Base-by-base conservation (phyloP, 2,113 vertebrate species). In the Eolophus roseicapilla region DNA sequence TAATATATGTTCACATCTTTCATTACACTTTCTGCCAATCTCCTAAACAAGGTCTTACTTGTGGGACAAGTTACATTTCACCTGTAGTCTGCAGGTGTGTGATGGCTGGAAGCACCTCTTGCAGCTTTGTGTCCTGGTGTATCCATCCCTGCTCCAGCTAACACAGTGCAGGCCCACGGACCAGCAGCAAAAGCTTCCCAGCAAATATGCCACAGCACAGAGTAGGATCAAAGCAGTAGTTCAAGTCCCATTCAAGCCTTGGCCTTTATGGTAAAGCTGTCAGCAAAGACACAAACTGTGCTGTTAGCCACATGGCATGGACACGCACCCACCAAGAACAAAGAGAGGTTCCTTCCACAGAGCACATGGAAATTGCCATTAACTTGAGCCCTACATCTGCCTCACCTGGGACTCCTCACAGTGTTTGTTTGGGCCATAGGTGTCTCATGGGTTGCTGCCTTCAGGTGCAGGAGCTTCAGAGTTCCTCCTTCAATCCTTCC, bases 201-300 rank as follows among this genome's bases (percentile, higher is more conserved):
- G 63, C 21, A 25, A 9, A 52, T 0, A 8, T 41, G 46, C n/a
- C 47, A 17, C 0, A 0, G 27, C 53, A 18, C 44, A 0, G 5
- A n/a, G 67, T 0, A 1, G 31, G 6, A 11, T 20, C 44, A n/a
- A n/a, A 77, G 60, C 65, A 44, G 63, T 33, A 35, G 25, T 41
- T 85, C 53, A 3, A 17, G 13, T 4, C 9, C 13, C 12, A 0
- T 12, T 62, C 47, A 29, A 43, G 44, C 35, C 67, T 60, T 2
- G 18, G 65, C 3, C 11, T 43, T 63, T 6, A 24, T 10, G 39
- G 43, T 14, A 4, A 90, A 50, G 16, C 24, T 68, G 50, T 46
- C 47, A 46, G 70, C 50, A 31, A 39, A 62, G 49, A 74, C 29
- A 13, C 31, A 28, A 47, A 24, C 29, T 4, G 27, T 27, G 44